Percentiles rank a stretch among this genome's conserved stretches.
Evolutionary conservation across 2,797 vertebrate species (phyloP).

Genomic region (Xenopus petersii): DNA sequence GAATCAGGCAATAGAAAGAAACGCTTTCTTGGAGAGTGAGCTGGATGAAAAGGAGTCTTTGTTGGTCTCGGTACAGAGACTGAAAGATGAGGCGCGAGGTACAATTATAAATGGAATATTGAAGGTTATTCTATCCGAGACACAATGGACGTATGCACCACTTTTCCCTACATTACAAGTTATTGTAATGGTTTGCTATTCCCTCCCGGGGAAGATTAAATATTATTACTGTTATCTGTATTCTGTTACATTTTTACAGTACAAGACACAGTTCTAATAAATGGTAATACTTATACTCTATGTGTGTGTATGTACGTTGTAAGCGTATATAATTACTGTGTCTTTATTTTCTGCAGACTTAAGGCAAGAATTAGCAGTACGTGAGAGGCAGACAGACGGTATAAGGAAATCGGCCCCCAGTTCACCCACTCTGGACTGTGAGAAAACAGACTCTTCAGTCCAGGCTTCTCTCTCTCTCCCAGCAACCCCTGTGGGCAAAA

Average conservation of each 20-base stretch:
- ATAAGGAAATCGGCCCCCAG: conserved; percentile 89
- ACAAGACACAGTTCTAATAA: no score
- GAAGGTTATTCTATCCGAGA: no score
- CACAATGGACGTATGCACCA: no score
- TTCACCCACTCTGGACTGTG: conserved; percentile 88
- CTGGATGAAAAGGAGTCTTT: conserved; percentile 96
- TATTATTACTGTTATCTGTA: no score
- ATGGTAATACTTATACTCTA: no score
- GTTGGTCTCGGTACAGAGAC: conserved; percentile 90
- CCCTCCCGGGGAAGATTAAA: no score
- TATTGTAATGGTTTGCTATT: no score
- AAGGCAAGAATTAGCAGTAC: conserved; percentile 90
- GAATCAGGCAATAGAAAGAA: conserved; percentile 97
- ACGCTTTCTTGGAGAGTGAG: conserved; percentile 96
- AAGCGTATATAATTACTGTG: no score
- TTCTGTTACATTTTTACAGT: no score
- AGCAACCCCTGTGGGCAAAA: conserved; percentile 88
- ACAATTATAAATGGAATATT: conserved; percentile 7
- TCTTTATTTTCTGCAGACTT: conserved; percentile 69
- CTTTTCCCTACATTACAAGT: no score
- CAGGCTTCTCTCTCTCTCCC: conserved; percentile 94
- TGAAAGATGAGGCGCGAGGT: conserved; percentile 98
- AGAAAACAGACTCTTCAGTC: conserved; percentile 89
- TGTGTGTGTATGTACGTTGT: no score
- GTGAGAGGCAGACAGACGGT: conserved; percentile 86